Evolutionary conservation across 35 echinoderm and acorn worm genomes (phyloP).

Genomic region (Hemicentrotus pulcherrimus): DNA sequence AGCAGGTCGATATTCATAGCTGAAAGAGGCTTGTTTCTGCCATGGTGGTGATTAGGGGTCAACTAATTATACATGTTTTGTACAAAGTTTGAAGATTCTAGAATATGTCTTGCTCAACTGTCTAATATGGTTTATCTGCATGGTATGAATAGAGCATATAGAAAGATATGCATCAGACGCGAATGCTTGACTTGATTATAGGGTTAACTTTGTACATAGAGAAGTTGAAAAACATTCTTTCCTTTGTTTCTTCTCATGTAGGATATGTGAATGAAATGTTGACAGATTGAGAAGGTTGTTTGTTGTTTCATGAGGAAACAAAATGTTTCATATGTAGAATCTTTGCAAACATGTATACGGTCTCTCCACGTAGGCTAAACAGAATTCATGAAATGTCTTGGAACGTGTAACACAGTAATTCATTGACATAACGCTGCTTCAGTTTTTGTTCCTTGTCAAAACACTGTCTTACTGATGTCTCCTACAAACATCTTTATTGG

Average conservation of each 20-base stretch:
- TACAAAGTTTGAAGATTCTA: slow-evolving; percentile 25
- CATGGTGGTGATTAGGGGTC: not conserved
- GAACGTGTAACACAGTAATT: not conserved
- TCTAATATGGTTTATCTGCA: slow-evolving; percentile 32
- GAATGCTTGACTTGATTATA: not conserved
- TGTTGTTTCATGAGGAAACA: slow-evolving; percentile 13
- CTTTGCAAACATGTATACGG: slow-evolving; percentile 14
- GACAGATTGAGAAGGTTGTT: not conserved
- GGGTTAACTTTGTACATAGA: too few relatives aligned
- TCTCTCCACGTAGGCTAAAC: not conserved
- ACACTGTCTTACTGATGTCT: not conserved
- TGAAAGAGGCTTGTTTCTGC: slow-evolving; percentile 14
- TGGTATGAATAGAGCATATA: slow-evolving; percentile 43
- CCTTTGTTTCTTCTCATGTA: not conserved
- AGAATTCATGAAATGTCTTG: not conserved
- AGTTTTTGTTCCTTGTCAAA: not conserved
- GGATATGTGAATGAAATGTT: not conserved
- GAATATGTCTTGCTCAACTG: slow-evolving; percentile 36
- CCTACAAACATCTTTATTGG: not conserved
- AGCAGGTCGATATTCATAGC: not conserved
- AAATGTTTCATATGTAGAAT: not conserved
- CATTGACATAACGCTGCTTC: slow-evolving; percentile 1
- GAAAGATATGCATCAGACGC: not conserved
- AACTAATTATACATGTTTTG: slow-evolving; percentile 22
- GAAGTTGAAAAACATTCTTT: not conserved